Evolutionary conservation across 2,113 vertebrate genomes (phyloP), one percentile per base, ranked within the genome.

Genomic region (Pycnonotus jocosus): DNA sequence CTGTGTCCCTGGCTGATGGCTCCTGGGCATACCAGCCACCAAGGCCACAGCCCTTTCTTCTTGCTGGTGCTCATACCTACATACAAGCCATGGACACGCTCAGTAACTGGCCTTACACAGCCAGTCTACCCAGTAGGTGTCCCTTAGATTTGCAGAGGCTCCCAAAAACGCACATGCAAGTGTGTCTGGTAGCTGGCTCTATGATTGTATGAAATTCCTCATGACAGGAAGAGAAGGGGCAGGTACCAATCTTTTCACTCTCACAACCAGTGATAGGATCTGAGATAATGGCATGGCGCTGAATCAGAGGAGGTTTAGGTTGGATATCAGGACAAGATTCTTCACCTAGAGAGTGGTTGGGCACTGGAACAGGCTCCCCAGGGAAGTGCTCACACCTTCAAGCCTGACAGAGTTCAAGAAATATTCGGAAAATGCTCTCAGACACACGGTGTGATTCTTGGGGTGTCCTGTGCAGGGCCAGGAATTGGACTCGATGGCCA

Each of bases 1-100:
- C 22, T 28, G 15, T 44, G 7, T 90, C 24, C 27, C 11, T 35
- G 22, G 18, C 0, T 86, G 56, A 27, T 82, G 31, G 31, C 13
- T 50, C 16, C n/a, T 51, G 47, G 16, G 6, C 37, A 9, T 11
- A n/a, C 2, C 15, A 44, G 31, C 8, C 44, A 51, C 44, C 13
- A 38, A 69, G 42, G 13, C 12, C 24, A 50, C 19, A 64, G 25
- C 7, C 15, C 12, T 11, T 60, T 56, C 27, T 58, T 44, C 42
- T 68, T 78, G 18, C 58, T 64, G 24, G 9, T 42, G 18, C 31
- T 72, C 37, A 42, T 13, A 50, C 12, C 9, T 50, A 28, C 11
- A 5, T 13, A 4, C 9, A 40, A 54, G 25, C 25, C 6, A 16
- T 14, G 33, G 45, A 37, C 38, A 9, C 0, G 1, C 24, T 77